Evolutionary conservation across 2,113 vertebrate genomes (phyloP), one percentile per base, ranked within the genome.

Genomic region (Sigmodon hispidus): DNA sequence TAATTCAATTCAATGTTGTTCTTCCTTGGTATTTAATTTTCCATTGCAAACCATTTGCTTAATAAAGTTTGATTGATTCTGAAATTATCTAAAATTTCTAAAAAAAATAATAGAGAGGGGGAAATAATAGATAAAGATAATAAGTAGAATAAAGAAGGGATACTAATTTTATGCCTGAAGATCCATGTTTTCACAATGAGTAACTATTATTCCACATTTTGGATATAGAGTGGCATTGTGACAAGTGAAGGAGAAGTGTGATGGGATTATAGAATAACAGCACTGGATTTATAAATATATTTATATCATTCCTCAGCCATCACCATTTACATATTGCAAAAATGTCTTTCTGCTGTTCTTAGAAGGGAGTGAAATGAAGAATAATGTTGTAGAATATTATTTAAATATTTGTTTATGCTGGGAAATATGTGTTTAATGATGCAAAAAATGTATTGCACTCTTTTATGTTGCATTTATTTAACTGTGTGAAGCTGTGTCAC

Each of bases 251-350:
- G 76, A 36, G 8, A 61, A 43, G 26, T 87, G 40, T 89, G 22
- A 29, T 16, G 22, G n/a, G 45, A 59, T 76, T n/a, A n/a, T 36
- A 52, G 31, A 59, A 89, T 55, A 61, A 80, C 57, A n/a, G 26
- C 36, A 7, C 61, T 89, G 29, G 24, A 75, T 52, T 50, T 22
- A 52, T 76, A 48, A 73, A 31, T 59, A 69, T 17, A 43, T n/a
- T 87, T 77, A 65, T 1, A 29, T 72, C 52, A 87, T 61, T 48
- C 43, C 63, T 67, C 43, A 65, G n/a, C 43, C 75, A n/a, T 48
- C 36, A 59, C 24, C 10, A 83, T 87, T 87, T 80, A 93, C 77
- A 90, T 63, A 52, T 90, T 93, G 11, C 55, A 96, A 95, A 87
- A 36, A 79, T 3, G 6, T 83, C 7, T 40, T 86, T 96, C 77